These are phyloP conservation scores for Campylorhamphus procurvoides DNA, from an alignment of 2,113 vertebrate species.

Conservation along the genomic window DNA sequence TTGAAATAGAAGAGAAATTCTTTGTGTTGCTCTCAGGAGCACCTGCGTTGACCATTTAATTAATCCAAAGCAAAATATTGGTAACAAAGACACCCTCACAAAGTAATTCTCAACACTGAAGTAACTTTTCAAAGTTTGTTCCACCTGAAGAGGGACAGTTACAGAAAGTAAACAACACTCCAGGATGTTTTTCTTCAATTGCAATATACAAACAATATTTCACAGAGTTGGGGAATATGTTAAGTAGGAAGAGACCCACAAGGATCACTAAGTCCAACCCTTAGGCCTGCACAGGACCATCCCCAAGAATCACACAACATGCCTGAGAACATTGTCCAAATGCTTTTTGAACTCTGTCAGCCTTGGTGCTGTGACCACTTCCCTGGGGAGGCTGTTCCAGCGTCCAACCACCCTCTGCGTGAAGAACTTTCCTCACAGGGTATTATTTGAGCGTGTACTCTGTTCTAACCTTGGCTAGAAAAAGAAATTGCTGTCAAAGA, in stretches of 20 bases:
- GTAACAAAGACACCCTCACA: not conserved
- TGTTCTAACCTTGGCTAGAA: not conserved
- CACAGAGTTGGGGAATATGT: too few relatives aligned
- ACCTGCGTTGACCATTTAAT: too few relatives aligned
- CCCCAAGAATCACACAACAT: not conserved
- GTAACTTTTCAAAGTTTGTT: too few relatives aligned
- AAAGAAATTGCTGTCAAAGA: constrained; percentile 14
- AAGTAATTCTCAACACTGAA: not conserved
- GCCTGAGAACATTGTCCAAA: not conserved
- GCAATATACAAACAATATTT: not conserved
- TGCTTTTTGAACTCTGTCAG: not conserved
- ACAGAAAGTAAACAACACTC: too few relatives aligned
- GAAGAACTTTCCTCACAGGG: not conserved
- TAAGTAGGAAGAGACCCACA: too few relatives aligned
- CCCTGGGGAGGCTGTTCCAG: not conserved
- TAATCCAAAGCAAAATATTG: not conserved
- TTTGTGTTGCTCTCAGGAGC: not conserved
- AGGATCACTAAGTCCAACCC: too few relatives aligned
- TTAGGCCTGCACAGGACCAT: not conserved
- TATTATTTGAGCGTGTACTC: not conserved
- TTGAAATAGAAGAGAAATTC: not conserved
- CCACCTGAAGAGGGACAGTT: too few relatives aligned
- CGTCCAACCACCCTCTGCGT: not conserved
- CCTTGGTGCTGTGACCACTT: not conserved
- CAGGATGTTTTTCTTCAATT: not conserved